These are phyloP conservation scores for Polypterus bichir DNA, from an alignment of 2,113 vertebrate genomes.

Conservation along the genomic window DNA sequence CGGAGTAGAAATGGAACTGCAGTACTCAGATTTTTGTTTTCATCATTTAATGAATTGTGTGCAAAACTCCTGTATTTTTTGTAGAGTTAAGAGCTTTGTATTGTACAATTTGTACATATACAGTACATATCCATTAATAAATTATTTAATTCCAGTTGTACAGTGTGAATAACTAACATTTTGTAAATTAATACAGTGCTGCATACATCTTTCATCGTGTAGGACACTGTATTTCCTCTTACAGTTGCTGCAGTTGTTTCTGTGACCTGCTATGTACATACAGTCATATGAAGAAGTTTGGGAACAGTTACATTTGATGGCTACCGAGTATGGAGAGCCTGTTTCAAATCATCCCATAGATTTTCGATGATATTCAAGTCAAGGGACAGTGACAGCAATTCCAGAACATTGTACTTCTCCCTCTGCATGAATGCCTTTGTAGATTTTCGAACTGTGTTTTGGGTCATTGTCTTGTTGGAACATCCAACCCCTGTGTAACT, in stretches of 20 bases:
- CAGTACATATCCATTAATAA: not conserved
- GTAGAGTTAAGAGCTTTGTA: conserved; percentile 29
- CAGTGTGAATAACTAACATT: not conserved
- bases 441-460: too few relatives aligned
- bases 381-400: not conserved
- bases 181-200: not conserved
- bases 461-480: too few relatives aligned
- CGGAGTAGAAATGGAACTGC: conserved; percentile 21
- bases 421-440: too few relatives aligned
- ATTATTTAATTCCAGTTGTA: not conserved
- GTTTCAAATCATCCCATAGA: not conserved
- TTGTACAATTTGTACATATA: conserved; percentile 44
- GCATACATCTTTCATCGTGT: too few relatives aligned
- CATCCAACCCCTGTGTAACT: too few relatives aligned
- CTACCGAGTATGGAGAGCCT: not conserved
- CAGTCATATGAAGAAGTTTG: not conserved
- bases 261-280: not conserved
- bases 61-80: conserved; percentile 19
- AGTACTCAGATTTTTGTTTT: not conserved
- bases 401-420: too few relatives aligned
- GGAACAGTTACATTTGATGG: not conserved
- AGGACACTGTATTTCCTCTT: not conserved
- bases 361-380: not conserved
- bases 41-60: conserved; percentile 2
- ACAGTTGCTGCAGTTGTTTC: not conserved